Evolutionary conservation across 1,140 invertebrate species (phyloP), one percentile per base, ranked within the genome.

Genomic region (Eciton burchellii): DNA sequence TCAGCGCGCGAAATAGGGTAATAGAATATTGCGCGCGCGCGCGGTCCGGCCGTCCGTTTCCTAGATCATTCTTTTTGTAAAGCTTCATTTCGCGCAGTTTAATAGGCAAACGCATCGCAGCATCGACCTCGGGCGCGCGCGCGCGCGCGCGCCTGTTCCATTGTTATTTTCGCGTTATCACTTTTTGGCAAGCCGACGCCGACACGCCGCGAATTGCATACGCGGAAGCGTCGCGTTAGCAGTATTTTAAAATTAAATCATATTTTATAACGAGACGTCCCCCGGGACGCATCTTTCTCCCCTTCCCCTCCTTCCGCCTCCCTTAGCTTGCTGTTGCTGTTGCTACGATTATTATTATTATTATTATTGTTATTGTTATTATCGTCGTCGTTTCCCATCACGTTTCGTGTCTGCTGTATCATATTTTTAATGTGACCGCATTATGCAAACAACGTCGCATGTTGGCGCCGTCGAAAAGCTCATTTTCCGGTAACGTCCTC

Each of bases 171-270:
- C 73, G 26, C 26, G 59, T 63, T 49, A 49, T 63, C 63, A 3
- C 59, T 76, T 52, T 76, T 59, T 14, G 11, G 19, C 49, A 9
- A 21, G 43, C 47, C 19, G 29, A 56, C 52, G 68, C 29, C n/a
- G 73, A 26, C 26, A 35, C 47, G n/a, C n/a, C n/a, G n/a, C 29
- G 19, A 49, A 76, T 70, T 16, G 24, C 12, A 43, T 24, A 26
- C 24, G 35, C 24, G 24, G 63, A 76, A 76, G 12, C 26, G 19
- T n/a, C 72, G 26, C 57, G 21, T 35, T 70, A 68, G 16, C 49
- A 49, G 24, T 66, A 68, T 66, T 70, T 70, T 43, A 56, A 79
- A 70, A 79, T 79, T 68, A 70, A 56, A 79, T 70, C 74, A 70
- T 70, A 70, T 79, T 79, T 70, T 68, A 70, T 41, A 65, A 76